phyloP scores from a whole-genome alignment of 2,888 invertebrate genomes.

The Habrosyne pyritoides region DNA sequence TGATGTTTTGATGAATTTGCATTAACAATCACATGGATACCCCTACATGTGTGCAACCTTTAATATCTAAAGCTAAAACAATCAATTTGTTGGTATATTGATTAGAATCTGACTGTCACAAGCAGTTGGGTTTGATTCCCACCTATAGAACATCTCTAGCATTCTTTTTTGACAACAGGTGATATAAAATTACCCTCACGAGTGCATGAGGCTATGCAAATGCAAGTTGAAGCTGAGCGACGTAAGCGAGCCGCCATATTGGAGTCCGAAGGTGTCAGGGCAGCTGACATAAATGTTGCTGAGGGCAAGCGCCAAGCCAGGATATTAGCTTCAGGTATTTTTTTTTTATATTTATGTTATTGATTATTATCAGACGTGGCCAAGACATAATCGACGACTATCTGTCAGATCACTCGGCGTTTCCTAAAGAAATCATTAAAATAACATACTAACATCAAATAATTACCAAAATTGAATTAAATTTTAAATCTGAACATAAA shows the following conservation, averaged over 20 bases:
- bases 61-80: too few relatives aligned
- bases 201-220: constrained; percentile 99
- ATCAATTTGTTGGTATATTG: too few relatives aligned
- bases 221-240: constrained; percentile 99
- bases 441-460: too few relatives aligned
- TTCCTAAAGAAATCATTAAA: too few relatives aligned
- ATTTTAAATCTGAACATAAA: too few relatives aligned
- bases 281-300: constrained; percentile 98
- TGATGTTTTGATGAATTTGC: too few relatives aligned
- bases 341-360: not conserved
- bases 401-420: constrained; percentile 6
- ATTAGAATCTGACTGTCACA: too few relatives aligned
- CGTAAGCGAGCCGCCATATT: constrained; percentile 97
- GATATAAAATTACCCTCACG: constrained; percentile 94
- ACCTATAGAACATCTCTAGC: too few relatives aligned
- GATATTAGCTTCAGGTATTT: constrained; percentile 93
- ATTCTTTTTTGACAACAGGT: constrained; percentile 86
- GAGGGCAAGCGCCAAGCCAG: constrained; percentile 96
- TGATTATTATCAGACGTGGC: not conserved
- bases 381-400: constrained; percentile 6
- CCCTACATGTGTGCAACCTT: too few relatives aligned
- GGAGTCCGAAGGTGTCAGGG: constrained; percentile 97
- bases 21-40: too few relatives aligned
- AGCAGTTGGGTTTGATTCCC: too few relatives aligned
- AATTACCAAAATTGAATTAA: too few relatives aligned